These are phyloP conservation scores for Melieria picta DNA, from an alignment of 2,888 invertebrate species.

Conservation along the genomic window DNA sequence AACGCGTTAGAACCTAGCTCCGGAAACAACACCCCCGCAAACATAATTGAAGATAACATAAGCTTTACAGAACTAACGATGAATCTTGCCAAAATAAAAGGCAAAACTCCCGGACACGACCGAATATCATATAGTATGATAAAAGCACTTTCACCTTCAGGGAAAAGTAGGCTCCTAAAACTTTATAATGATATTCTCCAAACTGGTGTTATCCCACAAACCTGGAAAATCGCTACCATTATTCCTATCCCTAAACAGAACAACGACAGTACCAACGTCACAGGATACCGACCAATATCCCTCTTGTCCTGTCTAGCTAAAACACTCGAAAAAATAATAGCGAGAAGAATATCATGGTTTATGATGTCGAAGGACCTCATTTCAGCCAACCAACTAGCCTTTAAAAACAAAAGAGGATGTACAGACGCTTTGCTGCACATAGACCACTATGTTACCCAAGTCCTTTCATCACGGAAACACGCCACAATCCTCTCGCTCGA, in stretches of 20 bases:
- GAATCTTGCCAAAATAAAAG: background rate
- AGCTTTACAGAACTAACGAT: background rate
- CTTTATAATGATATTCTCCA: constrained; percentile 18
- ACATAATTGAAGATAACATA: constrained; percentile 3
- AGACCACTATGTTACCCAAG: constrained; percentile 21
- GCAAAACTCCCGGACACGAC: constrained; percentile 11
- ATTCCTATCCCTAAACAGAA: constrained; percentile 4
- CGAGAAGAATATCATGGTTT: constrained; percentile 29
- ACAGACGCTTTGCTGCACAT: constrained; percentile 18
- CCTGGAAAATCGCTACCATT: constrained; percentile 9
- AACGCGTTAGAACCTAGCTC: too few relatives aligned
- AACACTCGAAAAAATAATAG: constrained; percentile 17
- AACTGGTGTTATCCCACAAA: constrained; percentile 9
- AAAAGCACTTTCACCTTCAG: background rate
- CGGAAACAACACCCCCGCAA: background rate
- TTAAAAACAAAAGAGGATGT: constrained; percentile 22
- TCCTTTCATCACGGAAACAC: constrained; percentile 30
- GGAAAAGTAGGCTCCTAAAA: background rate
- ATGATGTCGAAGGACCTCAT: constrained; percentile 14
- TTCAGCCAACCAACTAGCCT: constrained; percentile 10
- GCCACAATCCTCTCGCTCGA: constrained; percentile 16
- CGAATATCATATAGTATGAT: constrained; percentile 11
- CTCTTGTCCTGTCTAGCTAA: constrained; percentile 27
- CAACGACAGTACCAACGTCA: background rate
- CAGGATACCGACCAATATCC: constrained; percentile 33